Base-by-base conservation (phyloP, 2,888 invertebrate species). In the Phanerotoma sp. region DNA sequence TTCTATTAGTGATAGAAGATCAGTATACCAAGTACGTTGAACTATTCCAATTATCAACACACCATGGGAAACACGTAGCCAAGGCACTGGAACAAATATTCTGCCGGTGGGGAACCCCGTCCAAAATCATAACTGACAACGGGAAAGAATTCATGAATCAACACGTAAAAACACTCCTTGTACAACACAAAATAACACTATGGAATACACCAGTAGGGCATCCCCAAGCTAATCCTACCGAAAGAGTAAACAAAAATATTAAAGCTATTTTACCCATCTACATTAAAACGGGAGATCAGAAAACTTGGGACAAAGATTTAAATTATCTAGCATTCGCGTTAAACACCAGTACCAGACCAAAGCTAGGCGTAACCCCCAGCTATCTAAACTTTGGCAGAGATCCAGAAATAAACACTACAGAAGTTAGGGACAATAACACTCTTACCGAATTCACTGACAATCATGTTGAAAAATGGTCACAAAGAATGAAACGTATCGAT, bases 181-280 rank as follows among this genome's bases (percentile, higher is more conserved):
- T 7, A 4, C 5, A 13, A 1, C 7, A 7, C 1, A 15, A 15
- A 2, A 15, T 35, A 1, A 35, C 13, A 35, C 13, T 11, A 15
- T 15, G 13, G 5, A 13, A 5, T 13, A 4, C 15, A 1, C 13
- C 35, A 2, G 13, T 35, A 13, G 15, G 13, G 7, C 33, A 46
- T 11, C 46, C 46, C 7, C 46, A 46, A 30, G 46, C 32, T 9
- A 46, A 32, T 11, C 46, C 20, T 2, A 32, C 30, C 4, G 46
- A 46, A 18, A 30, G 46, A 11, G 30, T 46, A 3, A 46, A 46
- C 30, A n/a, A 32, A 7, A 46, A 15, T 5, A 16, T 46, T 10
- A 46, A 46, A 28, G 30, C 33, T 3, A 46, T 46, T 28, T 30
- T 46, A 13, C 32, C 25, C 10, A 15, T 32, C n/a, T 46, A 33